Conservation (phyloP, 2,113 vertebrate genomes). For the Sialia sialis region DNA sequence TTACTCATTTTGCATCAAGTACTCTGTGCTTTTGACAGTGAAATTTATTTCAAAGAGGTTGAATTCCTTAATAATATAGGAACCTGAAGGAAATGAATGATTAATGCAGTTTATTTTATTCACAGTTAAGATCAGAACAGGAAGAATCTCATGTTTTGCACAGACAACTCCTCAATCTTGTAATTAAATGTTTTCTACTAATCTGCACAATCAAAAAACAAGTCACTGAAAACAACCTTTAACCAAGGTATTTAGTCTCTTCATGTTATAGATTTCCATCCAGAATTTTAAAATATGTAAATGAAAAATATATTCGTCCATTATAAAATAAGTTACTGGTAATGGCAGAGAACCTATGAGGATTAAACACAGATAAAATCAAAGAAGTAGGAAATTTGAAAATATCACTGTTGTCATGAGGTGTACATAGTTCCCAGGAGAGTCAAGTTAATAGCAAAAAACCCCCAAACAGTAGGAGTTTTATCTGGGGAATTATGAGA, state of each 20-base stretch:
- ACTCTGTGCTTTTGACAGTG: neutral
- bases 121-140: neutral
- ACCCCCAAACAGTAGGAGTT: neutral
- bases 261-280: neutral
- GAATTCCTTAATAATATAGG: constrained; percentile 3
- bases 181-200: neutral
- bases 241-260: neutral
- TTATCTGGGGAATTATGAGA: neutral
- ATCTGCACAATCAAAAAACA: neutral
- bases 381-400: neutral
- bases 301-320: neutral
- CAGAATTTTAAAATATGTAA: neutral
- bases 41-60: constrained; percentile 19
- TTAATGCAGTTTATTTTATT: constrained; percentile 5
- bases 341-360: neutral
- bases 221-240: neutral
- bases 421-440: neutral
- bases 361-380: neutral
- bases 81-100: constrained; percentile 33
- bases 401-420: neutral
- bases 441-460: neutral
- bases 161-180: neutral
- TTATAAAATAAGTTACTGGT: neutral
- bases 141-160: neutral
- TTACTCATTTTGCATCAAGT: neutral